Conservation (phyloP, 2,113 vertebrate genomes). For the Eleginops maclovinus region DNA sequence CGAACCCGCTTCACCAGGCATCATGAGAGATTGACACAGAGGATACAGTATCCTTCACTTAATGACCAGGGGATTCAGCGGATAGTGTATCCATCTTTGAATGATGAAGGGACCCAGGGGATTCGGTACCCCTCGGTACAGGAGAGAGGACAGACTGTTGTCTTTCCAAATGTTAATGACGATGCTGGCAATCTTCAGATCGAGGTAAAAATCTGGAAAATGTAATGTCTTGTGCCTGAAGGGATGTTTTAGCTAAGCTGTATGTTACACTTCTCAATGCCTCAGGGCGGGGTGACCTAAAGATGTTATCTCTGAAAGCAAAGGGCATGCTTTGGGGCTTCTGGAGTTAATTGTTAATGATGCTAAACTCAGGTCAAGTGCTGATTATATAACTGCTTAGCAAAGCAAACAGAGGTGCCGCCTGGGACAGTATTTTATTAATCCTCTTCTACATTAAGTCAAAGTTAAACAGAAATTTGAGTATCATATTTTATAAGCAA, state of each 20-base stretch:
- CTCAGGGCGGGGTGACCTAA: neutral
- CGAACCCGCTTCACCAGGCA: constrained; percentile 35
- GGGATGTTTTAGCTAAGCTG: neutral
- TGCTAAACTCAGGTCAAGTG: constrained; percentile 5
- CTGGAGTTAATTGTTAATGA: constrained; percentile 33
- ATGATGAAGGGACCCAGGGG: constrained; percentile 55
- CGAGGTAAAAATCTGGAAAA: constrained; percentile 71
- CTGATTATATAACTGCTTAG: neutral
- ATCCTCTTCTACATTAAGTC: neutral
- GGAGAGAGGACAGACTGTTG: constrained; percentile 55
- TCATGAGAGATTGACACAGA: constrained; percentile 58
- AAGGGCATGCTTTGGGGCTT: constrained; percentile 33
- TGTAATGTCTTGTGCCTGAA: neutral
- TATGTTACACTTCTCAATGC: neutral
- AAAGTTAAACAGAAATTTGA: no score
- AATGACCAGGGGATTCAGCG: constrained; percentile 58
- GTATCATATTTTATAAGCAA: neutral
- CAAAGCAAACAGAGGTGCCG: neutral
- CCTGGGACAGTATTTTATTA: neutral
- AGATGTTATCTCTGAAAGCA: constrained; percentile 51
- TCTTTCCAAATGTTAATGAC: constrained; percentile 56
- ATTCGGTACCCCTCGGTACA: constrained; percentile 46
- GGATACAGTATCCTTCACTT: constrained; percentile 58
- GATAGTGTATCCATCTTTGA: constrained; percentile 69
- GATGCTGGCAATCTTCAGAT: constrained; percentile 37